Percentiles rank a stretch among this genome's conserved stretches.
These are phyloP conservation scores for Cygnus buccinator DNA, from an alignment of 2,113 vertebrate genomes.

Conservation along the genomic window DNA sequence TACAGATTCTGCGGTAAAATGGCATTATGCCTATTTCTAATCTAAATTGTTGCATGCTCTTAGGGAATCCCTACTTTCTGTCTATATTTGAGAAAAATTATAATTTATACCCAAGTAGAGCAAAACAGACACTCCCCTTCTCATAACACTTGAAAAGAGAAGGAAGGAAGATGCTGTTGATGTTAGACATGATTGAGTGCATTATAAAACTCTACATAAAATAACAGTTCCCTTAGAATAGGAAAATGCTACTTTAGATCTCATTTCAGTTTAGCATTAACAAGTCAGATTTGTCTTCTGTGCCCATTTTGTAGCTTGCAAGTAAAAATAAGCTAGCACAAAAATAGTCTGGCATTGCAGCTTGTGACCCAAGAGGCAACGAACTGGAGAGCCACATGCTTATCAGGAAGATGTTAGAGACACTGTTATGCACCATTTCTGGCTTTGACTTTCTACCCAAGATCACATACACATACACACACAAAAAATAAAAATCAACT, in stretches of 20 bases:
- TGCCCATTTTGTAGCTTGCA: neutral
- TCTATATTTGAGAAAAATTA: neutral
- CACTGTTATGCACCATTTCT: neutral
- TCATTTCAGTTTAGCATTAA: neutral
- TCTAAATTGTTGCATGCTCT: neutral
- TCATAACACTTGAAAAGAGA: neutral
- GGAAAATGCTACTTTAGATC: neutral
- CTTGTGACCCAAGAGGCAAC: neutral
- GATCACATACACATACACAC: neutral
- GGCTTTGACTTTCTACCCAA: neutral
- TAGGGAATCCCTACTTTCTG: neutral
- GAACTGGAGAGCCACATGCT: accelerated
- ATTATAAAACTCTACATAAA: neutral
- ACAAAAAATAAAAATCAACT: neutral
- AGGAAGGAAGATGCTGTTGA: neutral
- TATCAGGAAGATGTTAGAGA: neutral
- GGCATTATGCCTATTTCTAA: slow-evolving; percentile 11
- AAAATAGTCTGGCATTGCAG: neutral
- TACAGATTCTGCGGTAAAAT: neutral
- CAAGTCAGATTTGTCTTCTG: neutral
- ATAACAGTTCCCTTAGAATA: neutral
- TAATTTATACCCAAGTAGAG: neutral
- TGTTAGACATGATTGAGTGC: neutral
- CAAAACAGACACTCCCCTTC: neutral
- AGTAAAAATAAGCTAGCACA: neutral